Evolutionary conservation across 2,797 vertebrate species (phyloP), one percentile per base, ranked within the genome.

Genomic region (Tiaroga cobitis): DNA sequence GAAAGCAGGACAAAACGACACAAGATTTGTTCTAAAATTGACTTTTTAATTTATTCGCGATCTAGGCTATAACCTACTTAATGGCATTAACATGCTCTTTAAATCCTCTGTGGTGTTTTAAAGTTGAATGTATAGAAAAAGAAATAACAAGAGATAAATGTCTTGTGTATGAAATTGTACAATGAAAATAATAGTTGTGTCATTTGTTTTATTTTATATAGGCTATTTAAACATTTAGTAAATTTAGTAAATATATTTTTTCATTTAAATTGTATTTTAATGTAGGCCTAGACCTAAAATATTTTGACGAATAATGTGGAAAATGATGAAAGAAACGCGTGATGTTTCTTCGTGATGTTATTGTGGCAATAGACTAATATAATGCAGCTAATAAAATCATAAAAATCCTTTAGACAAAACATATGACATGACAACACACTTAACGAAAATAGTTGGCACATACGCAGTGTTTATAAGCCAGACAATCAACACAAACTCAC

Each of bases 371-470:
- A 49, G 8, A 49, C 46, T 16, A 18, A 16, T 34, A 6, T 1
- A 68, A 13, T 37, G 51, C 46, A 16, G 46, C 46, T 72, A 46
- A 61, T 78, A 72, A 84, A 84, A 61, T 37, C 8, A 63, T 84
- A 80, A 79, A 67, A 84, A 32, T 15, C 7, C 6, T 32, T 67
- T 24, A 68, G 9, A 59, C 11, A 70, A 43, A 79, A 59, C 29
- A 9, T 49, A 32, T 75, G 41, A 32, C 21, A 34, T 65, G 70
- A 82, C 24, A 56, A 67, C n/a, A 39, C 21, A 51, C 29, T n/a
- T 68, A 68, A 78, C 74, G 49, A 84, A 84, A 78, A 69, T 56
- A 41, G 13, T 19, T 59, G 34, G 39, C 54, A 81, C 32, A n/a
- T 8, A 39, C 56, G 46, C 24, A 76, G 76, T 83, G 76, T 76